Percentiles rank a stretch among this genome's conserved stretches.
These are phyloP conservation scores for Lydus trimaculatus DNA, from an alignment of 2,888 invertebrate species.

Conservation along the genomic window DNA sequence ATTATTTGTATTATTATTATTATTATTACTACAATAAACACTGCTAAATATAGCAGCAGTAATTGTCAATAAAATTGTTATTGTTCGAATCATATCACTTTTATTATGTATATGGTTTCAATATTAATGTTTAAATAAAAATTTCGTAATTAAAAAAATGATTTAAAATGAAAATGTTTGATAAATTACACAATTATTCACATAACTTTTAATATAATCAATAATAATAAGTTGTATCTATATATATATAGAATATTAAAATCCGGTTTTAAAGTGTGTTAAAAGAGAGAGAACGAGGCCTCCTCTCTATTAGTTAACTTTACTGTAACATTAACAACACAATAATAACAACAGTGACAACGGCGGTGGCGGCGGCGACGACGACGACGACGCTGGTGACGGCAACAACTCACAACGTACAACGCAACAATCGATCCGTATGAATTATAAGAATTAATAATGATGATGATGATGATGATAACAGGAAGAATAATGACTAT, in stretches of 20 bases:
- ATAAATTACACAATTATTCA: background rate
- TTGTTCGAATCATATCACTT: constrained; percentile 9
- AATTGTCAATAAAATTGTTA: constrained; percentile 8
- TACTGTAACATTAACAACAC: background rate
- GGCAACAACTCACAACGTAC: constrained; percentile 36
- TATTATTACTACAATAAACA: constrained; percentile 4
- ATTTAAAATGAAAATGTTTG: background rate
- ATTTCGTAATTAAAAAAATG: background rate
- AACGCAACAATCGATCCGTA: constrained; percentile 32
- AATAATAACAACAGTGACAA: background rate
- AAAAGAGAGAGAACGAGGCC: background rate
- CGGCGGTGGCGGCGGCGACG: constrained; percentile 24
- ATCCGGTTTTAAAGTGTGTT: constrained; percentile 7
- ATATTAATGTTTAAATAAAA: no score
- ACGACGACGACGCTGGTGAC: constrained; percentile 29
- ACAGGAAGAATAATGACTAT: background rate
- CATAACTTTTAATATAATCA: background rate
- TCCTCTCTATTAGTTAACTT: background rate
- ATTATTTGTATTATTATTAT: constrained; percentile 22
- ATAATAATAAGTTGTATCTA: background rate
- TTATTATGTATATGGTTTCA: no score
- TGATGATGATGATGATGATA: background rate
- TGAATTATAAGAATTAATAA: constrained; percentile 2
- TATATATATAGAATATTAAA: background rate
- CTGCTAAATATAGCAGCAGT: background rate